phyloP scores from a whole-genome alignment of 2,797 vertebrate genomes.

The Hydrocynus forskahlii region DNA sequence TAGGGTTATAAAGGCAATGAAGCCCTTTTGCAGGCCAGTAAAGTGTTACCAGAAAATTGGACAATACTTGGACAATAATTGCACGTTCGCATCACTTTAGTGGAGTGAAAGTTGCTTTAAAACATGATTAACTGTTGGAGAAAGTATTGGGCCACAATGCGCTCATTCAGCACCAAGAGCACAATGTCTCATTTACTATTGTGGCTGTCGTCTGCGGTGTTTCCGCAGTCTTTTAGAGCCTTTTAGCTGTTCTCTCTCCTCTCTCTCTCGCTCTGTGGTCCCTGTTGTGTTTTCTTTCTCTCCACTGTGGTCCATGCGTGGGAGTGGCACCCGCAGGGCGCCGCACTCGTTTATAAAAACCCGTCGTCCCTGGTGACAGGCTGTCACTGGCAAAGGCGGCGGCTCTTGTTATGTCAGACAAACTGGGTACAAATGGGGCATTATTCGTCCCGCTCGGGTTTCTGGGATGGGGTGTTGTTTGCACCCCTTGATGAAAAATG shows the following conservation, averaged over 20 bases:
- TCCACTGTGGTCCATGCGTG: constrained; percentile 73
- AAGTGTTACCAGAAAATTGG: too few species aligned
- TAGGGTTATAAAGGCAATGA: too few species aligned
- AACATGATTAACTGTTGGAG: not conserved
- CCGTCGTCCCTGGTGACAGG: constrained; percentile 81
- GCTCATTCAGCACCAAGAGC: too few species aligned
- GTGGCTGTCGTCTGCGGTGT: constrained; percentile 41
- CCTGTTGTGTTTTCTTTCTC: constrained; percentile 40
- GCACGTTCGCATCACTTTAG: too few species aligned
- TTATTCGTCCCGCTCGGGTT: constrained; percentile 93
- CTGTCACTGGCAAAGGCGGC: constrained; percentile 84
- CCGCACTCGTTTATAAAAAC: constrained; percentile 82
- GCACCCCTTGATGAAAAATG: too few species aligned
- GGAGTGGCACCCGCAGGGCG: constrained; percentile 49
- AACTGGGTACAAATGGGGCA: constrained; percentile 90
- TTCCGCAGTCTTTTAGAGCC: not conserved
- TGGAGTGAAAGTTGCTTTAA: not conserved
- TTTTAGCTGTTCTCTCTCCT: constrained; percentile 8
- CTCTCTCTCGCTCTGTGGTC: constrained; percentile 65
- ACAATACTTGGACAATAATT: too few species aligned
- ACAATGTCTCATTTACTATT: constrained; percentile 1
- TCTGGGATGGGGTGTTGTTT: not conserved
- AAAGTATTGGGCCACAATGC: not conserved
- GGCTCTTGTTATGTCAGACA: constrained; percentile 89
- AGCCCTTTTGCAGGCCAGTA: too few species aligned